Percentiles rank a stretch among this genome's conserved stretches.
Conservation (phyloP, 35 echinoderm and acorn worm species). For the Apostichopus parvimensis region DNA sequence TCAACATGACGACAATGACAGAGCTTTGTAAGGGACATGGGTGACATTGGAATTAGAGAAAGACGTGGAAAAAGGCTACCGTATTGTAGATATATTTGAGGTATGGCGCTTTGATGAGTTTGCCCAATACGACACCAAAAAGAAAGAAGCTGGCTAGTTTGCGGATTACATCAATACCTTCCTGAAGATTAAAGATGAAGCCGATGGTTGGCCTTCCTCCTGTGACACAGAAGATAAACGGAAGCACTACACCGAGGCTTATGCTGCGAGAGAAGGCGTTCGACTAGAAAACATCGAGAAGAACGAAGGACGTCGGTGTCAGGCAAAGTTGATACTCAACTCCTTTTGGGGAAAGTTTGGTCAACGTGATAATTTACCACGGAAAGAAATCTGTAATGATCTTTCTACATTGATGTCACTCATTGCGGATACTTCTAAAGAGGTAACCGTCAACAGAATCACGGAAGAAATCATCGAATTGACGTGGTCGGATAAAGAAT, state of each 20-base stretch:
- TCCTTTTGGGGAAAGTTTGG: no score
- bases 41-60: slow-evolving; percentile 50
- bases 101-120: background rate
- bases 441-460: no score
- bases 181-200: background rate
- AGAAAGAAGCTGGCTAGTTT: no score
- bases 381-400: no score
- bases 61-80: slow-evolving; percentile 67
- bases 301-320: slow-evolving; percentile 24
- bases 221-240: background rate
- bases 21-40: slow-evolving; percentile 70
- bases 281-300: background rate
- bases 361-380: no score
- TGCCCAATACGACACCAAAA: background rate
- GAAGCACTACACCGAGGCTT: background rate
- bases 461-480: no score
- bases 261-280: background rate
- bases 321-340: slow-evolving; percentile 35
- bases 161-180: slow-evolving; percentile 44
- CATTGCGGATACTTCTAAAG: no score
- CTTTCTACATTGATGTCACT: no score
- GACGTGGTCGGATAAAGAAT: no score
- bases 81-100: slow-evolving; percentile 37
- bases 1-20: no score
- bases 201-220: background rate